Base-by-base conservation (phyloP, 2,888 invertebrate species). In the Latheticus oryzae region DNA sequence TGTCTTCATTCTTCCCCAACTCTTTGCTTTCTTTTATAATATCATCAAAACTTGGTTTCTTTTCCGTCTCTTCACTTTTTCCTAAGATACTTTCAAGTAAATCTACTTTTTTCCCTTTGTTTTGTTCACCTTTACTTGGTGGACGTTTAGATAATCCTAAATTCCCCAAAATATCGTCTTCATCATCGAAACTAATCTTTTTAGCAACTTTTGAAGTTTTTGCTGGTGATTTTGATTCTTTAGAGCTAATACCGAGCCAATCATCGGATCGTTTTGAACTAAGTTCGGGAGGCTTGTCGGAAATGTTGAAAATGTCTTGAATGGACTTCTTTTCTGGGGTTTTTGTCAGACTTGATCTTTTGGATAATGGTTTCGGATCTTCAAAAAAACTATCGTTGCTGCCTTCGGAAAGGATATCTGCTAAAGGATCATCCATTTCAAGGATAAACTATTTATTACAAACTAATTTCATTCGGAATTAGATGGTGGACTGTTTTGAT, bases 331-430 rank as follows among this genome's bases (percentile, higher is more conserved):
- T 76, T 42, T 74, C 72, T 4, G 71, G 68, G 0, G 68, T 59
- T 65, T 70, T 73, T 0, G 68, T 67, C 23, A 69, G 51, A 58
- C 69, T 70, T 12, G 69, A 50, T 28, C 69, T 63, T 60, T 72
- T 78, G 1, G 62, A 58, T 16, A 62, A 11, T 3, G 61, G 43
- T 71, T 77, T 81, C 63, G 85, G 84, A 64, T 85, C 85, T 63
- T 87, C 87, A 68, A 88, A 89, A 69, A 89, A 89, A 76, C 86
- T 88, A 67, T 89, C 89, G 66, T 87, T 86, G 66, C 87, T 87
- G 54, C 84, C 87, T 70, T 87, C 88, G 69, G 87, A 87, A 33
- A 87, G 76, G 68, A 85, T 81, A 68, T 86, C 87, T 17, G 83
- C 87, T 59, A 87, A 75, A 5, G 87, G 85, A 75, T 87, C 87